Evolutionary conservation across 2,888 invertebrate genomes (phyloP), one percentile per base, ranked within the genome.

Genomic region (Suillia variegata): DNA sequence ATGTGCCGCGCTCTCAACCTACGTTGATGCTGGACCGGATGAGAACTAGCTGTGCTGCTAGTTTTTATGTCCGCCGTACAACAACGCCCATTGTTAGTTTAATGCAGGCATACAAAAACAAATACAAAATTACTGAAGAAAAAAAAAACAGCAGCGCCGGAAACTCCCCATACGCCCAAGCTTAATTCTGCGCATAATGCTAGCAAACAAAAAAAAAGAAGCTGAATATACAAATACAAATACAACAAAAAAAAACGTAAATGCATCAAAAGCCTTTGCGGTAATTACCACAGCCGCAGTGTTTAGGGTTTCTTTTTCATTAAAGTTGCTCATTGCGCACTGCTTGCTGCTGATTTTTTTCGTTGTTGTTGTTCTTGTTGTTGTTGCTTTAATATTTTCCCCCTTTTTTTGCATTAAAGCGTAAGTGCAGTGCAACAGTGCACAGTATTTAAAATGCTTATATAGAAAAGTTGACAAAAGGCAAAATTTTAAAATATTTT

Each of bases 81-180:
- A 45, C 24, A 49, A 59, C 47, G 50, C 33, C 20, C 47, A 56
- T 48, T 55, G 52, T 52, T 56, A 38, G 47, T 24, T 45, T 34
- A 51, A 38, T 38, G 59, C 56, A 55, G 2, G 20, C 42, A 42
- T 24, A 26, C 13, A n/a, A 50, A 22, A 20, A 10, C 17, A 20
- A 13, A 17, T 5, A 20, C 45, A 45, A 45, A 45, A 45, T 13
- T n/a, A 38, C 6, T n/a, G n/a, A 45, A 45, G 10, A 45, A 45
- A 17, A 45, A 18, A 6, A 45, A 6, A 20, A 20, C 3, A 3
- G 13, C 4, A 20, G 13, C 20, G 20, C 54, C 54, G 54, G 54
- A 54, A 54, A 54, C 54, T 10, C 54, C 54, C 54, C 12, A 10
- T n/a, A 24, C 24, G 2, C 50, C 48, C 21, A 24, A n/a, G n/a